Base-by-base conservation (phyloP, 2,888 invertebrate genomes). In the Rhamphomyia laevipes region DNA sequence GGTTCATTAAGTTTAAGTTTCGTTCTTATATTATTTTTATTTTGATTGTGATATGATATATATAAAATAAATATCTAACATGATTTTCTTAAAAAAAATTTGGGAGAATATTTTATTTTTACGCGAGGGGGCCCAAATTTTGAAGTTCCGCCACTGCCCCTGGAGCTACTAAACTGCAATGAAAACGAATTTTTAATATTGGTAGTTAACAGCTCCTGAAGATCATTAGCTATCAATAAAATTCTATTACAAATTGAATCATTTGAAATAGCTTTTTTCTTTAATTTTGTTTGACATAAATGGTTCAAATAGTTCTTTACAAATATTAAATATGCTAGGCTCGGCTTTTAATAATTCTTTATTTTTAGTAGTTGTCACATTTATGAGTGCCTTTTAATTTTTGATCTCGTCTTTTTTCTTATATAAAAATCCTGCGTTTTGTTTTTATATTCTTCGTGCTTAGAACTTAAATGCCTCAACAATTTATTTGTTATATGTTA, bases 331-430 rank as follows among this genome's bases (percentile, higher is more conserved):
- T 38, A 45, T 38, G 45, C 15, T 21, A 38, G 45, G 23, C n/a
- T n/a, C n/a, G n/a, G n/a, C n/a, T 38, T 45, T 45, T 38, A 45
- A 38, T 45, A 45, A 45, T n/a, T 38, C 27, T 45, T 45, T 38
- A 17, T 37, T 30, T 45, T 27, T 45, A 21, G 45, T 45, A 45
- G 35, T 38, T 23, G n/a, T n/a, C n/a, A n/a, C n/a, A n/a, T n/a
- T n/a, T n/a, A n/a, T n/a, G n/a, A n/a, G n/a, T n/a, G n/a, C n/a
- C n/a, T n/a, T n/a, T n/a, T n/a, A n/a, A n/a, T n/a, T n/a, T n/a
- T 45, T 23, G 37, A 27, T 10, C 27, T 45, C 31, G 10, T 45
- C 21, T n/a, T 38, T 45, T 45, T 45, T 45, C 37, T 37, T 23
- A 23, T 21, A 45, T 35, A 45, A 45, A 35, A 45, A 44, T 37